Evolutionary conservation across 2,113 vertebrate species (phyloP), one percentile per base, ranked within the genome.

Genomic region (Osmerus eperlanus): DNA sequence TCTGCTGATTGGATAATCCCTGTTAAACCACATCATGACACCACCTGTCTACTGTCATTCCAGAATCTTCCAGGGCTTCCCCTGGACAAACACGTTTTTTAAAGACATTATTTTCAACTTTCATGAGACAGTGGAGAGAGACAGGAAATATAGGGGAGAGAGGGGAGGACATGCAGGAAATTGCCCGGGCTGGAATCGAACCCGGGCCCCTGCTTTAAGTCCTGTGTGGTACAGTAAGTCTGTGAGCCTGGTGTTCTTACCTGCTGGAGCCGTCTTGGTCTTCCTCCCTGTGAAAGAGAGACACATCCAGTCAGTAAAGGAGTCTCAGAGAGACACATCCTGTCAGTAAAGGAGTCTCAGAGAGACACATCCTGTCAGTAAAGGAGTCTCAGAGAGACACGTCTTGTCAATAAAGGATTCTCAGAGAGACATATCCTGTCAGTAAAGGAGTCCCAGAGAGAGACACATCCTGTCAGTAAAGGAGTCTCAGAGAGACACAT

Each of bases 231-330:
- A 21, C 21, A 53, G 18, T 2, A 23, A 7, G 13, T 8, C 29
- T 32, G 28, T 29, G 28, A 64, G 2, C 2, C 9, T 21, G 1
- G 13, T 58, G 51, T 67, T 23, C 66, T 85, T 87, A 92, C 89
- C 91, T 88, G 79, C 68, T 4, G 21, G 54, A 8, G 65, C 73
- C 0, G 12, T 76, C 19, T 67, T 68, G 62, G 15, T 70, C 73
- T 89, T 90, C 66, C 60, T 80, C 77, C 90, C 91, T 93, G 66
- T 32, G 62, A 76, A 41, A 69, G 61, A 28, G 19, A 79, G 51
- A 78, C 19, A 60, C 0, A 29, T 12, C 25, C 3, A 2, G 25
- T 19, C 28, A 12, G 14, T 28, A 28, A 19, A 62, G 28, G 12
- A 61, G 36, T 41, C 19, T 23, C 23, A 23, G 23, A 23, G 23